These are phyloP conservation scores for Perca flavescens DNA, from an alignment of 2,113 vertebrate species.

Conservation along the genomic window DNA sequence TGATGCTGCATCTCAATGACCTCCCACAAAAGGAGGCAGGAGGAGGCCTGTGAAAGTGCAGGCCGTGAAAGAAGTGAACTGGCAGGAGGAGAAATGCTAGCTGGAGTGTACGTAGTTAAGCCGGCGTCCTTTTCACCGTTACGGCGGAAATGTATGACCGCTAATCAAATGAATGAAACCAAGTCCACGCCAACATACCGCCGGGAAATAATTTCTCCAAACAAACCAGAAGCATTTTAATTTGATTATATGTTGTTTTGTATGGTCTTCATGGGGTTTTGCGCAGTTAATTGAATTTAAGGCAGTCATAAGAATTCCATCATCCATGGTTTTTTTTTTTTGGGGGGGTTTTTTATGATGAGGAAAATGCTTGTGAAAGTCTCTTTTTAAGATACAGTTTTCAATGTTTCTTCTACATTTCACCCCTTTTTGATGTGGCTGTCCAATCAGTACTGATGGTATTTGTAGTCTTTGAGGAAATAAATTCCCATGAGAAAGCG, in stretches of 20 bases:
- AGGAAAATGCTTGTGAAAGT: no score
- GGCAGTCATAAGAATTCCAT: constrained; percentile 51
- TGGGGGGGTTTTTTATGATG: no score
- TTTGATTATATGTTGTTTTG: constrained; percentile 3
- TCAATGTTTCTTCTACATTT: no score
- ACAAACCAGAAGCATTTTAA: constrained; percentile 30
- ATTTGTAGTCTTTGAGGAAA: no score
- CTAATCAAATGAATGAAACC: constrained; percentile 54
- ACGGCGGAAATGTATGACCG: constrained; percentile 5
- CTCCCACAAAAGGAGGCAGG: constrained; percentile 58
- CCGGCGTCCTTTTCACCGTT: constrained; percentile 42
- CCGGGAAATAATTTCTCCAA: not conserved
- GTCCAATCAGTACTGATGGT: no score
- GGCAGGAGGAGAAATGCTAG: constrained; percentile 36
- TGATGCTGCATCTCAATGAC: constrained; percentile 79
- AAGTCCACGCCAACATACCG: not conserved
- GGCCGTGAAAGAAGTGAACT: constrained; percentile 51
- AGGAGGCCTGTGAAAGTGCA: constrained; percentile 61
- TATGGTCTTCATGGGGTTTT: constrained; percentile 9
- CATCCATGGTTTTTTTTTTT: not conserved
- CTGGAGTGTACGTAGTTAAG: constrained; percentile 36
- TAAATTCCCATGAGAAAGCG: no score
- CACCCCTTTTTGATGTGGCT: no score
- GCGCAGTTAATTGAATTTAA: constrained; percentile 33
- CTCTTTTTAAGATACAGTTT: no score